Evolutionary conservation across 2,113 vertebrate genomes (phyloP), one percentile per base, ranked within the genome.

Genomic region (Epinephelus cyanopodus): DNA sequence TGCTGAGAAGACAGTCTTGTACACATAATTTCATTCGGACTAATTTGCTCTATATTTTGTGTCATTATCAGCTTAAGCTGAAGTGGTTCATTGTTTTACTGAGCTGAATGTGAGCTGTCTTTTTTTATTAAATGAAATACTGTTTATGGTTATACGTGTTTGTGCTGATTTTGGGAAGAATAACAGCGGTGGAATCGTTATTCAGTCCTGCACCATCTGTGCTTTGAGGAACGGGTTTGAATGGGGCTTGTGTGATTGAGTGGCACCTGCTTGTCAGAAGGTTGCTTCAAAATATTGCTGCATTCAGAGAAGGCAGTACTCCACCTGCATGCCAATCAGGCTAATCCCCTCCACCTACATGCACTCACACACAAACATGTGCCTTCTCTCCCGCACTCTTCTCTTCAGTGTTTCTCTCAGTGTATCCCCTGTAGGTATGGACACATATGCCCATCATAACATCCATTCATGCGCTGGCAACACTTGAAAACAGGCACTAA

Each of bases 261-360:
- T 96, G 95, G 95, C 95, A 97, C 95, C 96, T 96, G 96, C 95
- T 96, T 95, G 95, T 97, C 94, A 97, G 92, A 84, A 74, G 92
- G 85, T 95, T 95, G 92, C 95, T 95, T 95, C 94, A 95, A 96
- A 96, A 96, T 96, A 95, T 95, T 93, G 93, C 94, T 94, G 95
- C 94, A 93, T 92, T 93, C 86, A 63, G 87, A 91, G 92, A 79
- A 84, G 65, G 66, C 52, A 33, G 84, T 81, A 93, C 94, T 90
- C 94, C 93, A 95, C 94, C 95, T 95, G 95, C 95, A 96, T 97
- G 95, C 93, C 93, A 97, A 96, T 96, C 94, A 96, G 93, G 89
- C 85, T 92, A 87, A 90, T 84, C 85, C 85, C 88, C 78, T 85
- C 74, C 83, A 87, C 87, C 74, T 74, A 76, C 78, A 76, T 80